Evolutionary conservation across 2,888 invertebrate species (phyloP).

Genomic region (Polylopha cassiicola): DNA sequence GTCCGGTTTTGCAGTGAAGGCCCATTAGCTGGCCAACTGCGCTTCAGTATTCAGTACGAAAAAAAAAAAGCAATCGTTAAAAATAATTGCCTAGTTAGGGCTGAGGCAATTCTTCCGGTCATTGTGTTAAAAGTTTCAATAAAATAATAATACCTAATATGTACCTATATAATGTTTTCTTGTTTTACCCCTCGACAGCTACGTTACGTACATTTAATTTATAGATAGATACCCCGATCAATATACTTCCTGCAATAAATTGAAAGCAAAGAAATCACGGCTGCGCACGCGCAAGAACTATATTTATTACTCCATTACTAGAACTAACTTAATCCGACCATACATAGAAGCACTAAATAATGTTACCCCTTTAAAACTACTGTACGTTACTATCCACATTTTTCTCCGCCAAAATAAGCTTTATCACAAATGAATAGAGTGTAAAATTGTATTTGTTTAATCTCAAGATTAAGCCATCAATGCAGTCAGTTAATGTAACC

Average conservation of each 20-base stretch:
- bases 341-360: slow-evolving; percentile 19
- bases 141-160: too few relatives aligned
- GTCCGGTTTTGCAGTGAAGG: too few relatives aligned
- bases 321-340: slow-evolving; percentile 16
- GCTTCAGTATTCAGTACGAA: too few relatives aligned
- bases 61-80: too few relatives aligned
- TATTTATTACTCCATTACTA: slow-evolving; percentile 21
- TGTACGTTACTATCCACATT: slow-evolving; percentile 6
- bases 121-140: too few relatives aligned
- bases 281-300: slow-evolving; percentile 7
- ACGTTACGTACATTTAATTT: too few relatives aligned
- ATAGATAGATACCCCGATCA: too few relatives aligned
- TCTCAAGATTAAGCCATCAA: slow-evolving; percentile 27
- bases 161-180: too few relatives aligned
- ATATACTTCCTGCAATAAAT: not conserved
- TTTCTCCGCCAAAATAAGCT: not conserved
- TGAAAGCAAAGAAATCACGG: not conserved
- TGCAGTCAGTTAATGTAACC: slow-evolving; percentile 9
- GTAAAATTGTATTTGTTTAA: slow-evolving; percentile 2
- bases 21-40: too few relatives aligned
- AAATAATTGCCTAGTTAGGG: too few relatives aligned
- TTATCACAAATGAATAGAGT: slow-evolving; percentile 6
- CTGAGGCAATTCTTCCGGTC: too few relatives aligned
- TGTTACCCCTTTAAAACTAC: not conserved
- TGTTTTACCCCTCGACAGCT: too few relatives aligned